Percentiles rank a stretch among this genome's conserved stretches.
Evolutionary conservation across 2,797 vertebrate species (phyloP).

Genomic region (Octomys mimax): DNA sequence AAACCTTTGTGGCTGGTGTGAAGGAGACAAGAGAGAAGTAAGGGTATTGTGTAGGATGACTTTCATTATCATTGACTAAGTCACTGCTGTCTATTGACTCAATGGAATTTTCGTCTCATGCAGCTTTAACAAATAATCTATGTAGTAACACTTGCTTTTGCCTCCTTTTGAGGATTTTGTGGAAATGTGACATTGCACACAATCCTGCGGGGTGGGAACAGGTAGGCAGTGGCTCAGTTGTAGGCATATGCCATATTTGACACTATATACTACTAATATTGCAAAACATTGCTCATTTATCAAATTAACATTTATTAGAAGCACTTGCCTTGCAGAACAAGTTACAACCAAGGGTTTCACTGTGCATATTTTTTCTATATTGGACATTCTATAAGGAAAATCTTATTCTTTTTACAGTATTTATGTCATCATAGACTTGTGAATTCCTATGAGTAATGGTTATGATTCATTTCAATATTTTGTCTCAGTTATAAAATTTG

Average conservation of each 20-base stretch:
- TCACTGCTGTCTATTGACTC: background rate
- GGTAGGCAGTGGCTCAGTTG: background rate
- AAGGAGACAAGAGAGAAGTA: background rate
- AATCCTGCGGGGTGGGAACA: background rate
- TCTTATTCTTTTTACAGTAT: background rate
- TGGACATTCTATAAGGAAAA: conserved; percentile 27
- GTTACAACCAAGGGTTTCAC: background rate
- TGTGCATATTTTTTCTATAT: background rate
- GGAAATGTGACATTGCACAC: background rate
- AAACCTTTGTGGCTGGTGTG: background rate
- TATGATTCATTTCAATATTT: conserved; percentile 16
- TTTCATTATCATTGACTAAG: background rate
- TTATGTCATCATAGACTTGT: background rate
- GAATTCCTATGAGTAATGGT: background rate
- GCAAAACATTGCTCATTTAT: background rate
- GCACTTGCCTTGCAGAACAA: background rate
- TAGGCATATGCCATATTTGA: background rate
- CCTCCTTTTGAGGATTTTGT: background rate
- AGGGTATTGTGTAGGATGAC: background rate
- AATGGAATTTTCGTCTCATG: background rate
- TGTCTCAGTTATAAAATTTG: conserved; percentile 37
- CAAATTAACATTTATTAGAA: background rate
- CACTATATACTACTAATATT: background rate
- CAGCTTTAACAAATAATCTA: background rate
- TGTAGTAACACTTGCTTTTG: background rate